These are phyloP conservation scores for Canis aureus DNA, from an alignment of 2,113 vertebrate genomes.

Conservation along the genomic window DNA sequence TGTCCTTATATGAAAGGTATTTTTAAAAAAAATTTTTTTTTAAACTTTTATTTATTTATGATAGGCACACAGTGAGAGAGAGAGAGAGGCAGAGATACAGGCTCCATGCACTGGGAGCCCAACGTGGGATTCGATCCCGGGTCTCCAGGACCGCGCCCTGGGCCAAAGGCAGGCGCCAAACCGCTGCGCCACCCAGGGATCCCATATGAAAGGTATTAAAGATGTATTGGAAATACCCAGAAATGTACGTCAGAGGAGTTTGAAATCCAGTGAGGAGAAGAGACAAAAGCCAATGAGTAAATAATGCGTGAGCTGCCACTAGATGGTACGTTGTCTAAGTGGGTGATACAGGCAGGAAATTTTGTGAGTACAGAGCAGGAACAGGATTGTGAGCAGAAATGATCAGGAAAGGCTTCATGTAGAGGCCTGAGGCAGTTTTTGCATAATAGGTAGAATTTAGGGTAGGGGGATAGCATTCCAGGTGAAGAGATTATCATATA, in stretches of 20 bases:
- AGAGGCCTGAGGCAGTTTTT: not conserved
- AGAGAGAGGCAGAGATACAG: too few relatives aligned
- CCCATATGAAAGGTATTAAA: not conserved
- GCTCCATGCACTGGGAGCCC: too few relatives aligned
- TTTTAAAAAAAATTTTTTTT: too few relatives aligned
- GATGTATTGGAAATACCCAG: not conserved
- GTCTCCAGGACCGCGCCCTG: too few relatives aligned
- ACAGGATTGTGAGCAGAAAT: not conserved
- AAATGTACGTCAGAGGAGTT: not conserved
- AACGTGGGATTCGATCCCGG: too few relatives aligned
- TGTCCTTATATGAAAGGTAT: not conserved
- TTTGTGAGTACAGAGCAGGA: not conserved
- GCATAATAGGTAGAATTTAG: not conserved
- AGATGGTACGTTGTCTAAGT: not conserved
- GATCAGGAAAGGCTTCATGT: not conserved
- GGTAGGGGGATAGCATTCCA: not conserved
- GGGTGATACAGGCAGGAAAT: not conserved
- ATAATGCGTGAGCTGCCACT: not conserved
- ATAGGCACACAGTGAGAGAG: too few relatives aligned
- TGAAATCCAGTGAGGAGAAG: conserved; percentile 31
- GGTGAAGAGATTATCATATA: not conserved
- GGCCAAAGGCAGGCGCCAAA: too few relatives aligned
- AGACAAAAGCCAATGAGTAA: not conserved
- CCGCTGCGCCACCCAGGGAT: too few relatives aligned
- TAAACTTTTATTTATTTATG: too few relatives aligned